phyloP scores from a whole-genome alignment of 2,888 invertebrate genomes.

The Cenopis cana region DNA sequence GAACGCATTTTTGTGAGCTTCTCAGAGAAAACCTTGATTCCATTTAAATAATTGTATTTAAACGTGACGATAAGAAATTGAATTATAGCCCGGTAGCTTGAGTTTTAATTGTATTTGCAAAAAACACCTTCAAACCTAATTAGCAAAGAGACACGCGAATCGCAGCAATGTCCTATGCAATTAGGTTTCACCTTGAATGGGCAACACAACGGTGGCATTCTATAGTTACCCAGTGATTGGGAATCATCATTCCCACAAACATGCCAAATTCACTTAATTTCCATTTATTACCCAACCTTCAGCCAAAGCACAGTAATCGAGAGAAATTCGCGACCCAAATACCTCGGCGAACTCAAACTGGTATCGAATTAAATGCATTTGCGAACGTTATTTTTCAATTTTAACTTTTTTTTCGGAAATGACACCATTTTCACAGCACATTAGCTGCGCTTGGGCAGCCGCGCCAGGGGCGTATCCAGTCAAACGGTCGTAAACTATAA shows the following conservation, averaged over 20 bases:
- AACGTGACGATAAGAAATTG: slow-evolving; percentile 28
- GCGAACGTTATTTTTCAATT: slow-evolving; percentile 43
- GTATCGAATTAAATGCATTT: slow-evolving; percentile 42
- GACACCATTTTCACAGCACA: slow-evolving; percentile 55
- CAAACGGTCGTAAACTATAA: slow-evolving; percentile 81
- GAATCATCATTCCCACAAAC: slow-evolving; percentile 32
- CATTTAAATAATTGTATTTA: slow-evolving; percentile 39
- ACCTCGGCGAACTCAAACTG: slow-evolving; percentile 33
- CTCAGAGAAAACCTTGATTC: slow-evolving; percentile 55
- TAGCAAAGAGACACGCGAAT: neutral
- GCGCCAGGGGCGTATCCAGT: slow-evolving; percentile 68
- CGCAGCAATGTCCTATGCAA: neutral
- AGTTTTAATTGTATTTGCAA: neutral
- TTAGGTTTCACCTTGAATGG: neutral
- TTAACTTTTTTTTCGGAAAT: slow-evolving; percentile 45
- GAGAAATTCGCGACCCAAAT: slow-evolving; percentile 43
- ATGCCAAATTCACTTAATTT: slow-evolving; percentile 34
- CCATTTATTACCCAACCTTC: slow-evolving; percentile 39
- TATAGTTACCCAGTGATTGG: slow-evolving; percentile 10
- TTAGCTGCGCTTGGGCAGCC: slow-evolving; percentile 52
- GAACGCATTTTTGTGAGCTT: slow-evolving; percentile 77
- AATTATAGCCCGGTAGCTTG: slow-evolving; percentile 30
- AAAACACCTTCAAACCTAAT: neutral
- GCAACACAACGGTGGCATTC: slow-evolving; percentile 11
- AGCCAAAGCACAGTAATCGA: slow-evolving; percentile 38